Evolutionary conservation across 1,140 invertebrate species (phyloP).

Genomic region (Druon quercuslanigerum): DNA sequence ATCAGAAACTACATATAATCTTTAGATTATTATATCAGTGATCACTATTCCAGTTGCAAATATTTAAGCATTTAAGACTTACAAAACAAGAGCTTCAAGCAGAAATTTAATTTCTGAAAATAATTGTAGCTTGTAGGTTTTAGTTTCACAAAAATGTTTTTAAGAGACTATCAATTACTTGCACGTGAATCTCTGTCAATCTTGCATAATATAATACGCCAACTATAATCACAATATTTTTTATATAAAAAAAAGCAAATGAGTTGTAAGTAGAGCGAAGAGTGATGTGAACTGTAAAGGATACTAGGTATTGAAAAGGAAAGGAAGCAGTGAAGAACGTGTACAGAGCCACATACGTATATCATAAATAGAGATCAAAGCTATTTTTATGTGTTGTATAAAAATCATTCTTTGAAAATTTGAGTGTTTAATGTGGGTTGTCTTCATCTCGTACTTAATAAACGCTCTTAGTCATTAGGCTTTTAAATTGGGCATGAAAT

Average conservation of each 20-base stretch:
- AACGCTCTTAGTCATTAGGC: background rate
- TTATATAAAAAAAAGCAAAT: slow-evolving; percentile 41
- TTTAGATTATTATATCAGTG: too few species aligned
- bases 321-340: slow-evolving; percentile 40
- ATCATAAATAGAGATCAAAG: slow-evolving; percentile 35
- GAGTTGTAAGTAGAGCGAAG: slow-evolving; percentile 53
- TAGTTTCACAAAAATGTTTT: too few species aligned
- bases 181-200: too few species aligned
- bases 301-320: slow-evolving; percentile 58
- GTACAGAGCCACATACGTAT: slow-evolving; percentile 1
- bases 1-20: too few species aligned
- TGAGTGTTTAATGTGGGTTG: slow-evolving; percentile 38
- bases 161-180: too few species aligned
- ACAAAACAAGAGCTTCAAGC: too few species aligned
- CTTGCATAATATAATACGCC: too few species aligned
- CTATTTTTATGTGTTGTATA: slow-evolving; percentile 61
- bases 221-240: slow-evolving; percentile 21
- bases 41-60: too few species aligned
- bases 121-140: too few species aligned
- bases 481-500: background rate
- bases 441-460: slow-evolving; percentile 33
- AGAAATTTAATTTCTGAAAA: too few species aligned
- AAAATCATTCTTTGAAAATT: slow-evolving; percentile 47
- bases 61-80: too few species aligned
- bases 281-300: slow-evolving; percentile 46